Conservation (phyloP, 2,888 invertebrate genomes). For the Steinernema carpocapsae region DNA sequence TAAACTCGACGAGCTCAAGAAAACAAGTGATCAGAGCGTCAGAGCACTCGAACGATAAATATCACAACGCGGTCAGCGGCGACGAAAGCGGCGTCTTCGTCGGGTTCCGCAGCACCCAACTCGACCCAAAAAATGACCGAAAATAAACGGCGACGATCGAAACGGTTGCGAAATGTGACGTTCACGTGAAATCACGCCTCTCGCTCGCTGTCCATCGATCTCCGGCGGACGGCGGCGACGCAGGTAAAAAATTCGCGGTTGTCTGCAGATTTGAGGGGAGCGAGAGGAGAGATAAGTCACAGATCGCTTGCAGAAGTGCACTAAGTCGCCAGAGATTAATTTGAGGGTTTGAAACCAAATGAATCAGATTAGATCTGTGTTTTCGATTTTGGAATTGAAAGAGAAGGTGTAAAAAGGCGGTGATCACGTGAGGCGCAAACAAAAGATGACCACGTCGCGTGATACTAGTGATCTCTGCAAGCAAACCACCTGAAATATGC, state of each 20-base stretch:
- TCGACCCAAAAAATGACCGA: slow-evolving; percentile 23
- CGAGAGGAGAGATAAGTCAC: too few relatives aligned
- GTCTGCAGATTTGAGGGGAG: background rate
- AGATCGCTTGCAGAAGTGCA: too few relatives aligned
- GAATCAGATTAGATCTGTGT: too few relatives aligned
- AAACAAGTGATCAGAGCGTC: slow-evolving; percentile 4
- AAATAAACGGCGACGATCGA: slow-evolving; percentile 2
- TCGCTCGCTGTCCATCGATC: slow-evolving; percentile 13
- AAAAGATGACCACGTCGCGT: too few relatives aligned
- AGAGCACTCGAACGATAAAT: background rate
- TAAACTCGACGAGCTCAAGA: background rate
- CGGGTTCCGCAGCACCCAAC: slow-evolving; percentile 32
- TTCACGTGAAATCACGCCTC: slow-evolving; percentile 29
- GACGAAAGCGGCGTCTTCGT: background rate
- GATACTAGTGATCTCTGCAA: too few relatives aligned
- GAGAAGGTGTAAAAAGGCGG: too few relatives aligned
- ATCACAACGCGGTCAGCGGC: slow-evolving; percentile 1
- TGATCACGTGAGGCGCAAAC: too few relatives aligned
- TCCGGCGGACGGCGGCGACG: background rate
- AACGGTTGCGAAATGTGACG: background rate
- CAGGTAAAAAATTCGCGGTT: slow-evolving; percentile 11
- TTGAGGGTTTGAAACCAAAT: too few relatives aligned
- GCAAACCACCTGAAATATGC: too few relatives aligned
- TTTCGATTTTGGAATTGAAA: too few relatives aligned
- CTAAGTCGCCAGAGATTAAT: too few relatives aligned